Evolutionary conservation across 2,797 vertebrate genomes (phyloP), one percentile per base, ranked within the genome.

Genomic region (Pangasius sanitwongsei): DNA sequence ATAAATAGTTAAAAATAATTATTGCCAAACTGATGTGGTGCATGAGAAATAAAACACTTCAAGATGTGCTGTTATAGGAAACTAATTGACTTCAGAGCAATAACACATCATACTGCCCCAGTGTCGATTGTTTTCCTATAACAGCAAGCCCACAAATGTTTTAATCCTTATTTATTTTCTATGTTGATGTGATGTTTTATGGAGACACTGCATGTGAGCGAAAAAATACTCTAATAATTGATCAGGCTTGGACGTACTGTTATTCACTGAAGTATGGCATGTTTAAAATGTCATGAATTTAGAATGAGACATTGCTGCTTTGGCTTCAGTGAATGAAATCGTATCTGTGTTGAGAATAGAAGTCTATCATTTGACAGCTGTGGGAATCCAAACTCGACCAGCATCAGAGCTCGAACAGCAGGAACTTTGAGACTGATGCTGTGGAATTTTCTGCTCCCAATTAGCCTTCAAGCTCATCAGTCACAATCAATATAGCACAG

Each of bases 401-500:
- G 84, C 78, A 90, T 88, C 86, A 85, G 80, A 85, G 81, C 87
- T 90, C 75, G 84, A 92, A 86, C 70, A 59, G 41, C 34, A 74
- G 55, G 18, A 82, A 82, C 31, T 15, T 82, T 41, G 18, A 41
- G 34, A 82, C 34, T 25, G 92, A 91, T 92, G 92, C 91, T 91
- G 81, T 91, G 90, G 92, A 94, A 94, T 93, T 92, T 91, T 92
- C 89, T 93, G 94, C 93, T 96, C 93, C 94, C 94, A 96, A 96
- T 97, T 96, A 96, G 96, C 96, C 95, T 96, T 94, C 94, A 94
- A 95, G 94, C 94, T 96, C 94, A 95, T 95, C 95, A 94, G 93
- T 93, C 93, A 93, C 94, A 93, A 96, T 96, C 96, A 95, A 97
- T 96, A 95, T 84, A 92, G 93, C 94, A 91, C 92, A 92, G 88